Conservation (phyloP, 2,797 vertebrate species). For the Fringilla coelebs region DNA sequence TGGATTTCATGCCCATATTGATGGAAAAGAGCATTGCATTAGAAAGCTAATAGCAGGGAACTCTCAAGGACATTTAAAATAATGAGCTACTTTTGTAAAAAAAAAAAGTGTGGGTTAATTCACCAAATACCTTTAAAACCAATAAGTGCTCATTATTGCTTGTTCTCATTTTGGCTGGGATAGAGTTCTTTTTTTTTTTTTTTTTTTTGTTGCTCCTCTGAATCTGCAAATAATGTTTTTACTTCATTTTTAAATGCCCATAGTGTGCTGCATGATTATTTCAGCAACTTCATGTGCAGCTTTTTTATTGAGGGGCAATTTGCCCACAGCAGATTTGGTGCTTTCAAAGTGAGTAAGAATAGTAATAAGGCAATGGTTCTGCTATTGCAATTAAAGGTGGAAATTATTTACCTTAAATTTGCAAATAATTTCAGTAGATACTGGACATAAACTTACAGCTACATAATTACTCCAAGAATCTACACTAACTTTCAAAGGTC, state of each 20-base stretch:
- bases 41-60: background rate
- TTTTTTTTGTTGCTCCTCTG: background rate
- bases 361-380: constrained; percentile 26
- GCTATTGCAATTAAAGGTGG: constrained; percentile 33
- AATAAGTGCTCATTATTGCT: constrained; percentile 34
- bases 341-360: constrained; percentile 3
- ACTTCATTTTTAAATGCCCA: constrained; percentile 50
- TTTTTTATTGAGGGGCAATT: constrained; percentile 55
- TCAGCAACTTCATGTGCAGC: background rate
- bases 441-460: constrained; percentile 1
- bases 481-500: background rate
- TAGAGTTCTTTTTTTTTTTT: background rate
- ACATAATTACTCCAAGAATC: background rate
- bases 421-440: background rate
- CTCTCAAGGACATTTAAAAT: constrained; percentile 14
- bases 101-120: background rate
- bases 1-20: background rate
- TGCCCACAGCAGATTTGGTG: constrained; percentile 27
- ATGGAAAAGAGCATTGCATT: background rate
- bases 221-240: constrained; percentile 41
- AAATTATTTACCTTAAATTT: background rate
- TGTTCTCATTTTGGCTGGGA: background rate
- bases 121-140: constrained; percentile 32
- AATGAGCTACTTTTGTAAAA: background rate
- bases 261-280: constrained; percentile 49